Conservation (phyloP, 2,888 invertebrate genomes). For the Brachypalpus laphriformis region DNA sequence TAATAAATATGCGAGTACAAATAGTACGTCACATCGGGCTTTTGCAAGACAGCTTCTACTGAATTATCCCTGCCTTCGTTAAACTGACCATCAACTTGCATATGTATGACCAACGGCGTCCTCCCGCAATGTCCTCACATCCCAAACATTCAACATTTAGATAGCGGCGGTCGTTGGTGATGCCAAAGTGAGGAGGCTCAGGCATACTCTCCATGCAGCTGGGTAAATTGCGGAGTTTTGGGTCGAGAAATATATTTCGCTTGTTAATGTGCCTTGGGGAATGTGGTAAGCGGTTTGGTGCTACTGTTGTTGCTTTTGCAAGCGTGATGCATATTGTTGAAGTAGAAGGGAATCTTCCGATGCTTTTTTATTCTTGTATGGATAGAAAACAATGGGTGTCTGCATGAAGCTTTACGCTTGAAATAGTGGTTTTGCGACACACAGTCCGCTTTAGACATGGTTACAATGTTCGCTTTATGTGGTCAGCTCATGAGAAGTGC, state of each 20-base stretch:
- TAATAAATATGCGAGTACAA: slow-evolving; percentile 42
- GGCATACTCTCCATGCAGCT: slow-evolving; percentile 40
- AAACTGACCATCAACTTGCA: slow-evolving; percentile 33
- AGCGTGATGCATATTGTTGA: slow-evolving; percentile 38
- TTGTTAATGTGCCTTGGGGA: slow-evolving; percentile 72
- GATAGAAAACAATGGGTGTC: slow-evolving; percentile 61
- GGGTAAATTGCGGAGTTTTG: slow-evolving; percentile 62
- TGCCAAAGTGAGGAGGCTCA: slow-evolving; percentile 47
- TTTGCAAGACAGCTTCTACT: slow-evolving; percentile 33
- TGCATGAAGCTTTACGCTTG: slow-evolving; percentile 54
- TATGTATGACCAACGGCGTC: slow-evolving; percentile 19
- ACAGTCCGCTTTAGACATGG: slow-evolving; percentile 34
- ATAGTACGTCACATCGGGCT: slow-evolving; percentile 37
- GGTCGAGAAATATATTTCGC: slow-evolving; percentile 69
- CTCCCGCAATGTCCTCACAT: slow-evolving; percentile 32
- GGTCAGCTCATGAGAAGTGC: slow-evolving; percentile 66
- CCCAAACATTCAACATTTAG: slow-evolving; percentile 30
- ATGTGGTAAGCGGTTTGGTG: slow-evolving; percentile 67
- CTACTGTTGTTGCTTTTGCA: slow-evolving; percentile 55
- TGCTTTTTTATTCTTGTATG: slow-evolving; percentile 9
- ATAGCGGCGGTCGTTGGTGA: slow-evolving; percentile 16
- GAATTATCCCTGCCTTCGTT: slow-evolving; percentile 43
- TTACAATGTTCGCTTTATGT: slow-evolving; percentile 53
- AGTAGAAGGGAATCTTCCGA: slow-evolving; percentile 43
- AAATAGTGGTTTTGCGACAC: slow-evolving; percentile 46